Evolutionary conservation across 1,140 invertebrate genomes (phyloP), one percentile per base, ranked within the genome.

Genomic region (Hyphantria cunea): DNA sequence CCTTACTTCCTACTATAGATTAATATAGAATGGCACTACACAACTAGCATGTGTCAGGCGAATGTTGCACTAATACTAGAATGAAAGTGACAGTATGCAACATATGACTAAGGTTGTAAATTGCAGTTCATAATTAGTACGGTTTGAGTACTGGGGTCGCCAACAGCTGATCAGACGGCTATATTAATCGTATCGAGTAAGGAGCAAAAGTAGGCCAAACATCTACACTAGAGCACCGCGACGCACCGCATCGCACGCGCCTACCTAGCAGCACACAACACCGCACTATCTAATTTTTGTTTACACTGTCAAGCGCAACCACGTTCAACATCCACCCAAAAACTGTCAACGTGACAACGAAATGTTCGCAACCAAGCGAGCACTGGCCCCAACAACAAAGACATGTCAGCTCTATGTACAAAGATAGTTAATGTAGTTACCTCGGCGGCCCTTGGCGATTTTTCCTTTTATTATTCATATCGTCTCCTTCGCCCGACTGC

Each of bases 391-490:
- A 81, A 86, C 74, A 88, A 88, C 87, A 88, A 88, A 90, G 87
- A 86, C 80, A 87, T 88, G 87, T 87, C 85, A 86, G 72, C 70
- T 58, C 70, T 52, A 76, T 66, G 61, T 72, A 10, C 37, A 72
- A 84, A 83, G 58, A 54, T 77, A 70, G 72, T 76, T 67, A 51
- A 50, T 60, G 56, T 80, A 85, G 86, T 92, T 92, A 90, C 92
- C 92, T 92, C 81, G 90, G 87, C 79, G 92, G 89, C 74, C 89
- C 91, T 88, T 92, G 92, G 75, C 92, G 91, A 84, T 89, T 92
- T 92, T 93, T 93, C 71, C 92, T 88, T 82, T 92, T 92, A 71
- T 90, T 92, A 78, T 92, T 93, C 92, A 92, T 92, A 74, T 91
- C n/a, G n/a, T n/a, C 88, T 82, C 89, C 88, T 78, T 91, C 90